Percentiles rank a stretch among this genome's conserved stretches.
Conservation (phyloP, 2,888 invertebrate species). For the Agapetus fuscipes region DNA sequence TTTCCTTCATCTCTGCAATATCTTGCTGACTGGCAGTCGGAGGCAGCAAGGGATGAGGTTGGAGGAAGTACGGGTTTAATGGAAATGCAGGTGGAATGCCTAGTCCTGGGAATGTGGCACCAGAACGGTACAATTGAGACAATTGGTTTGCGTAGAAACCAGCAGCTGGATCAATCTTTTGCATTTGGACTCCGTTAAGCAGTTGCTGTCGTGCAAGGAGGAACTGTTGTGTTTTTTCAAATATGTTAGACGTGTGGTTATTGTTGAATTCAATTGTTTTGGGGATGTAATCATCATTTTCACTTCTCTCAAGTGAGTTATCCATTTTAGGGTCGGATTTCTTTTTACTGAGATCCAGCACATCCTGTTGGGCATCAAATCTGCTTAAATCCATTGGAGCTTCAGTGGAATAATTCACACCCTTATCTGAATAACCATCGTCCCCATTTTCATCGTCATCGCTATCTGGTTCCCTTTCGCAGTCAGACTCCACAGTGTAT, state of each 20-base stretch:
- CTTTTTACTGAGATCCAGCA: conserved; percentile 76
- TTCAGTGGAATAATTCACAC: conserved; percentile 10
- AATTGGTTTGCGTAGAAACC: conserved; percentile 53
- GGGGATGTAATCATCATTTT: conserved; percentile 37
- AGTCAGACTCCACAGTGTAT: conserved; percentile 29
- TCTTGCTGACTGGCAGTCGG: conserved; percentile 44
- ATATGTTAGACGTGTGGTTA: conserved; percentile 32
- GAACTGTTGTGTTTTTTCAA: conserved; percentile 46
- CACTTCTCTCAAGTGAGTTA: no score
- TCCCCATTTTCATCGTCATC: conserved; percentile 27
- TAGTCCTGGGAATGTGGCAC: conserved; percentile 44
- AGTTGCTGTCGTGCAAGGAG: conserved; percentile 57
- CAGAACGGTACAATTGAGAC: conserved; percentile 49
- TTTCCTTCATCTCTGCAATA: conserved; percentile 57
- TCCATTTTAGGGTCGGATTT: conserved; percentile 34
- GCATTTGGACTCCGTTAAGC: conserved; percentile 45
- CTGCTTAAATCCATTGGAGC: conserved; percentile 64
- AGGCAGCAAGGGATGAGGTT: conserved; percentile 44
- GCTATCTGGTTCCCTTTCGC: conserved; percentile 38
- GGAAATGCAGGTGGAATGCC: conserved; percentile 52
- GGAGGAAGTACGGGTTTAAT: conserved; percentile 55
- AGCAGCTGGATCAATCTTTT: conserved; percentile 48
- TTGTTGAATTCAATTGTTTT: conserved; percentile 38
- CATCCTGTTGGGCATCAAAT: conserved; percentile 46
- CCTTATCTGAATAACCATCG: conserved; percentile 4